Conservation (phyloP, 2,113 vertebrate genomes). For the Peromyscus leucopus region DNA sequence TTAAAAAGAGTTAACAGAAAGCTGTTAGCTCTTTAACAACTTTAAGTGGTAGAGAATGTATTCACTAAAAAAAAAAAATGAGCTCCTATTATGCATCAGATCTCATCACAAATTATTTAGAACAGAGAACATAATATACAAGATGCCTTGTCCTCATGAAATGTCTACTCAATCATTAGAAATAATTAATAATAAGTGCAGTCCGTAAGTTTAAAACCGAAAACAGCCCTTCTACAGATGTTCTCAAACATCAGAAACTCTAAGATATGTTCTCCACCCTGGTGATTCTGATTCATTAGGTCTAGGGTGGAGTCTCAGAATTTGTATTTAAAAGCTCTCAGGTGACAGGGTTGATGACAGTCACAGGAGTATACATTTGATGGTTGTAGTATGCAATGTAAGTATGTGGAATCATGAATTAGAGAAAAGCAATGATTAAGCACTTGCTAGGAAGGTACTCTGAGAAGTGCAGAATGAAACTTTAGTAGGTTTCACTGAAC, state of each 20-base stretch:
- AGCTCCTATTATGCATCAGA: background rate
- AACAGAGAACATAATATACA: background rate
- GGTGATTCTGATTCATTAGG: background rate
- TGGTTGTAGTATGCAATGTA: background rate
- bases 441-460: background rate
- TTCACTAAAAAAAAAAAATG: background rate
- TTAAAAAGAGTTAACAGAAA: constrained; percentile 23
- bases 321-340: background rate
- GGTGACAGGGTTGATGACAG: background rate
- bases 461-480: background rate
- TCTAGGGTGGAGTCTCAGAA: background rate
- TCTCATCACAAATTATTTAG: background rate
- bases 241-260: background rate
- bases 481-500: background rate
- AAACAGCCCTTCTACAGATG: background rate
- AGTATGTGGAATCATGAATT: background rate
- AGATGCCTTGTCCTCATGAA: background rate
- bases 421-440: background rate
- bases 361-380: background rate
- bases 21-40: background rate
- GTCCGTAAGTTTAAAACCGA: background rate
- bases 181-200: background rate
- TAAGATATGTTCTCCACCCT: background rate
- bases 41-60: background rate
- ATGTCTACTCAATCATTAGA: background rate